Conservation (phyloP, 1,140 invertebrate species). For the Apis dorsata region DNA sequence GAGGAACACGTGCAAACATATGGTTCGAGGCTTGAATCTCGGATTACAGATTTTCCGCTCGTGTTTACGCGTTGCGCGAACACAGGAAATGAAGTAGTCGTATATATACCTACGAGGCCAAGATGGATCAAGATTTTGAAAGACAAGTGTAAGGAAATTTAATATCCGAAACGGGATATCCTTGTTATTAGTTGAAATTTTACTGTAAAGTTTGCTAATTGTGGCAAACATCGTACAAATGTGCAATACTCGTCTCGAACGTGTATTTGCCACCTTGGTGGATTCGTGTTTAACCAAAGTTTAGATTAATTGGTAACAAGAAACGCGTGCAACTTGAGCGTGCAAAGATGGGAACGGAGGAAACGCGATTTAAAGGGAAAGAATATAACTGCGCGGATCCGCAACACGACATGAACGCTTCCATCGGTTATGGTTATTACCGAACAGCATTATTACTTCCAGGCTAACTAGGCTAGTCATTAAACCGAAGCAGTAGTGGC, state of each 20-base stretch:
- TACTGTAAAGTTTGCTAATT: no score
- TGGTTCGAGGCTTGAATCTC: not conserved
- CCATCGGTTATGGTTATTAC: conserved; percentile 30
- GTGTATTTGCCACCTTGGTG: no score
- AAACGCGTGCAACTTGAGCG: not conserved
- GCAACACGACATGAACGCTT: not conserved
- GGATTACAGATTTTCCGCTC: not conserved
- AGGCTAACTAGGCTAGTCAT: conserved; percentile 22
- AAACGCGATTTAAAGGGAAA: not conserved
- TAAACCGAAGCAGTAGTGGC: conserved; percentile 9
- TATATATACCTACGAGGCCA: no score
- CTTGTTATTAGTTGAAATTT: not conserved
- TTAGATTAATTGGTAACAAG: not conserved
- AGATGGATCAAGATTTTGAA: not conserved
- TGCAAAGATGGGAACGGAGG: no score
- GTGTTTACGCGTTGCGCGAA: not conserved
- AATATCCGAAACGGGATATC: not conserved
- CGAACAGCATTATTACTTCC: conserved; percentile 17
- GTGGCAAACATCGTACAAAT: not conserved
- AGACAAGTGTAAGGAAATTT: not conserved
- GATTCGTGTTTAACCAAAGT: not conserved
- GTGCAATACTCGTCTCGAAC: no score
- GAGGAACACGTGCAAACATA: not conserved
- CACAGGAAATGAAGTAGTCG: not conserved
- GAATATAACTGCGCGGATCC: not conserved